phyloP scores from a whole-genome alignment of 2,113 vertebrate genomes.

The Eidolon helvum region DNA sequence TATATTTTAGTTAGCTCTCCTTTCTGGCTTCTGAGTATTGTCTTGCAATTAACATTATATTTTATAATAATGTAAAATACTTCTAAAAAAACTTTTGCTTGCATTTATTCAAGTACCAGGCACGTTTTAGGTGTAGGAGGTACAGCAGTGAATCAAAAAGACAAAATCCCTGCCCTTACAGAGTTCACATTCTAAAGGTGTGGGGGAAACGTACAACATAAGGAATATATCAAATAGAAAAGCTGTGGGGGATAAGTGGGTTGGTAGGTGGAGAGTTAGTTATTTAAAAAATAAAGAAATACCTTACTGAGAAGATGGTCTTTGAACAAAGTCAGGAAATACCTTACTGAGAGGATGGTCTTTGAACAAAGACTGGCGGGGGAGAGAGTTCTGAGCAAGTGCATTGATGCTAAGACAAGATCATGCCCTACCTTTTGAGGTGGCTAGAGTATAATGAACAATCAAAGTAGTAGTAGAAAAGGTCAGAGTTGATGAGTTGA shows the following conservation, averaged over 20 bases:
- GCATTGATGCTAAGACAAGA: neutral
- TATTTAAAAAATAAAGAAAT: conserved; percentile 21
- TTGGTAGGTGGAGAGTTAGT: neutral
- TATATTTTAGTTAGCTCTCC: neutral
- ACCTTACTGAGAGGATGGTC: neutral
- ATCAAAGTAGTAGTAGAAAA: neutral
- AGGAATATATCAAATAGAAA: neutral
- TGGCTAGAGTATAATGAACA: neutral
- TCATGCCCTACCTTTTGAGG: neutral
- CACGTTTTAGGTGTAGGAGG: neutral
- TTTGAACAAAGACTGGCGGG: neutral
- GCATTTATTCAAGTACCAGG: neutral
- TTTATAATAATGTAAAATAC: neutral
- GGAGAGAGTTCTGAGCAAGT: neutral
- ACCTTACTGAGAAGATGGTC: neutral
- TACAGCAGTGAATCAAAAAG: neutral
- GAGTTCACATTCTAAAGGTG: neutral
- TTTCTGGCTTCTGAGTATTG: neutral
- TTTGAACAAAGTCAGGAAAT: neutral
- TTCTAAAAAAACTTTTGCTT: neutral
- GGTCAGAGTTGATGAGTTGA: neutral
- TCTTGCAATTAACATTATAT: neutral
- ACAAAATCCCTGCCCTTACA: neutral
- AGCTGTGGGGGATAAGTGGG: neutral
- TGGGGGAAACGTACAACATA: neutral